Evolutionary conservation across 2,797 vertebrate genomes (phyloP), one percentile per base, ranked within the genome.

Genomic region (Lutjanus campechanus): DNA sequence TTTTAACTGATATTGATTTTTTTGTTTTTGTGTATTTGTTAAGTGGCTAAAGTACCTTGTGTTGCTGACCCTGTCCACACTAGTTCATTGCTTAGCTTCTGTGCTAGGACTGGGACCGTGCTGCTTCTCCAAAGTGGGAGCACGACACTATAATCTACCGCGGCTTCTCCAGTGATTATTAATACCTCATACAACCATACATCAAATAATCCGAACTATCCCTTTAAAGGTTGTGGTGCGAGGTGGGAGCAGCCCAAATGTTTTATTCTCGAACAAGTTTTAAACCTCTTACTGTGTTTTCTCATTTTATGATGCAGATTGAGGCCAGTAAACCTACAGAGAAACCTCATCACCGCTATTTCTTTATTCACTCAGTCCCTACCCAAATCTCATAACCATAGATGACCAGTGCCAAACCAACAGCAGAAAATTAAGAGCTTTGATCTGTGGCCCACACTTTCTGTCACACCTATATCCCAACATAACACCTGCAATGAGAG

Each of bases 401-500:
- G 19, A 51, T 77, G 76, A 82, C 51, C 73, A 74, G 19, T 41
- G 43, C 8, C 29, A 74, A 36, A 29, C 62, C 70, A 65, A n/a
- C 9, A 29, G 43, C 25, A 20, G 20, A 46, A 74, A 72, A 69
- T 61, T 19, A 83, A 53, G 36, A 65, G 29, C 51, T 20, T 64
- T 43, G 3, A 71, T 73, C 43, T 78, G 19, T 47, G 20, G 67
- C 54, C 64, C 50, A 49, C 56, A 60, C 64, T 71, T 77, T 69
- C 19, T 69, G 46, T 62, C 20, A 64, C 50, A 50, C 17, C 75
- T 74, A 19, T 62, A 75, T 78, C 72, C 58, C 46, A 63, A 69
- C 75, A 75, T 77, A 88, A 78, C 73, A 88, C 79, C 85, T 82
- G 78, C 74, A 86, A 62, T 84, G 84, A 85, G 64, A 63, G 59